Base-by-base conservation (phyloP, 2,113 vertebrate genomes). In the Pollachius pollachius region DNA sequence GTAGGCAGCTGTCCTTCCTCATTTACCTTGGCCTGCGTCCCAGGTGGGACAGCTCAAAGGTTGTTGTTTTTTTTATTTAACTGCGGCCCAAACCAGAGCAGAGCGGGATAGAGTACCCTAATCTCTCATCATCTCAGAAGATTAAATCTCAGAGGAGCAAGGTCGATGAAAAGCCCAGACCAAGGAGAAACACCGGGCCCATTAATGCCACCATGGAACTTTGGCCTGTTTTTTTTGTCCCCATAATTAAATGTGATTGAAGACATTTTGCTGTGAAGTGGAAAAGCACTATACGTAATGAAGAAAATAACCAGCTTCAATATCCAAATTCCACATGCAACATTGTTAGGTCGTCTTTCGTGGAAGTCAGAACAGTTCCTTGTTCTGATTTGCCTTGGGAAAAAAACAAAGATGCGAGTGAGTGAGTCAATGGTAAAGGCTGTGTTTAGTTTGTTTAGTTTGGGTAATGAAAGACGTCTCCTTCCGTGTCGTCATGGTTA, bases 71-170 rank as follows among this genome's bases (percentile, higher is more conserved):
- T 83, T 76, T 81, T 75, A 85, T 48, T 48, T 9, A 48, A 48
- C 12, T 9, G 41, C 41, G 9, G 41, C 78, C 66, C 65, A 72
- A 69, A 81, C 73, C 64, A 78, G 68, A 61, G 68, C 58, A 67
- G 23, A 63, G 67, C 56, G 60, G 74, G 68, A 81, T 70, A 71
- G 54, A 65, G 56, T 21, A 67, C 78, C 67, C 78, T 48, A 77
- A 81, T 85, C 81, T 83, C 81, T 85, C 83, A 83, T 79, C 84
- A 79, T 77, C 74, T 73, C 41, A 3, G 37, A 48, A 83, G 84
- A 83, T 85, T 81, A 83, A 76, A 83, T 83, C 81, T 57, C 37
- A n/a, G 64, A 67, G 75, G 76, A 79, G 75, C 69, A 75, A 73
- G 69, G 71, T 69, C 52, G 60, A 78, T 70, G 76, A 81, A 79